These are phyloP conservation scores for Sinohyriopsis cumingii DNA, from an alignment of 2,888 invertebrate species.

Conservation along the genomic window DNA sequence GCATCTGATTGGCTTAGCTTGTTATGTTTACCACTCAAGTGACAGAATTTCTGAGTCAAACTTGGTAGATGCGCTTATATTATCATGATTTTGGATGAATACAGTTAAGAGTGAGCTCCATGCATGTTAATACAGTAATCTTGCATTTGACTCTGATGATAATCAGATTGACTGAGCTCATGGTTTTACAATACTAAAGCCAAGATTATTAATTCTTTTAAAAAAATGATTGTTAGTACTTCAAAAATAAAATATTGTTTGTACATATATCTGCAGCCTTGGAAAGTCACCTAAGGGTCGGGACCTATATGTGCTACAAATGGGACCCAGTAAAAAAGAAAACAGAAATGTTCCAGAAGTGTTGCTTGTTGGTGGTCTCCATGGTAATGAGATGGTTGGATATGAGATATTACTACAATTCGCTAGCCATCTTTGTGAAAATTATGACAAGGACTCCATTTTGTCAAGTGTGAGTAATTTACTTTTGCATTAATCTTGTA, in stretches of 20 bases:
- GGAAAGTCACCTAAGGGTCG: conserved; percentile 56
- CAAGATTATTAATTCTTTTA: no score
- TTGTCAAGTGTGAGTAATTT: conserved; percentile 56
- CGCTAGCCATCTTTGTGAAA: conserved; percentile 57
- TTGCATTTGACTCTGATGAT: no score
- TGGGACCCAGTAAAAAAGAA: conserved; percentile 42
- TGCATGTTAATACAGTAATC: no score
- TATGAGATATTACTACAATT: conserved; percentile 68
- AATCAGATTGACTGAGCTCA: no score
- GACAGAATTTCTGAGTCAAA: no score
- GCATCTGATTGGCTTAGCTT: no score
- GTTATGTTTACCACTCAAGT: no score
- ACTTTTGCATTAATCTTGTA: background rate
- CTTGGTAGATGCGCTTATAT: no score
- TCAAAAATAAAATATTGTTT: background rate
- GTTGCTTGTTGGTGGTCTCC: conserved; percentile 65
- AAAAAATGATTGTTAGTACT: background rate
- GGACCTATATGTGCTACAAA: conserved; percentile 65
- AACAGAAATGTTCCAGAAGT: conserved; percentile 51
- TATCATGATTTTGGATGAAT: no score
- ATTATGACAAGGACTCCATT: conserved; percentile 60
- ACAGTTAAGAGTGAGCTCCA: no score
- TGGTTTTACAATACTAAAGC: no score
- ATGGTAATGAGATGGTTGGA: conserved; percentile 70
- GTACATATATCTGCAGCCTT: conserved; percentile 48